A percentile compares a stretch with the other conserved stretches of the same genome.
These are phyloP conservation scores for Nemotelus pantherinus DNA, from an alignment of 2,888 invertebrate genomes.

Conservation along the genomic window DNA sequence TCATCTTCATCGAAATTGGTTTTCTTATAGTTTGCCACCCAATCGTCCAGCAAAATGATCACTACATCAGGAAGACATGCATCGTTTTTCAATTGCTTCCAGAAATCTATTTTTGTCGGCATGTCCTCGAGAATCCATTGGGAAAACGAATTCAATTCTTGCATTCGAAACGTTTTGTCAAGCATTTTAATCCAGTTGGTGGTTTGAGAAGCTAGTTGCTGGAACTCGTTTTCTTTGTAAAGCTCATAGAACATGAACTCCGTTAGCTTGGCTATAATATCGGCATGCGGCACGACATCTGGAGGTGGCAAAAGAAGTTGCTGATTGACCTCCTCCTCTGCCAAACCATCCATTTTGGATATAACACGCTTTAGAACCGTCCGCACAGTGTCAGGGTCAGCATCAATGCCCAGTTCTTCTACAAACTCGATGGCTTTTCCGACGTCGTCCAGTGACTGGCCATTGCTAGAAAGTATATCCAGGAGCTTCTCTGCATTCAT, in stretches of 20 bases:
- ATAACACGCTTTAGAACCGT: too few species aligned
- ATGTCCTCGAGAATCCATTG: slow-evolving; percentile 73
- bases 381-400: too few species aligned
- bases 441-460: too few species aligned
- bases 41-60: slow-evolving; percentile 62
- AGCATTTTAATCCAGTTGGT: background rate
- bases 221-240: slow-evolving; percentile 2
- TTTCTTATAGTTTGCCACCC: background rate
- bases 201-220: background rate
- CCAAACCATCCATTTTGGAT: too few species aligned
- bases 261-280: background rate
- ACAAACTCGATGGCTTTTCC: too few species aligned
- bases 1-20: too few species aligned
- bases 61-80: slow-evolving; percentile 69
- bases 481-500: background rate
- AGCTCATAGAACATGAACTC: background rate
- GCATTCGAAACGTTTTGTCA: background rate
- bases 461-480: background rate
- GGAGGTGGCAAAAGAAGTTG: too few species aligned
- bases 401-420: too few species aligned
- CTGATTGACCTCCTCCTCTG: too few species aligned
- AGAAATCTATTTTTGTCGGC: slow-evolving; percentile 66
- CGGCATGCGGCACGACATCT: too few species aligned
- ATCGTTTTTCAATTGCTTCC: slow-evolving; percentile 65
- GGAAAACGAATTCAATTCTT: slow-evolving; percentile 59